Base-by-base conservation (phyloP, 1,140 invertebrate species). In the Scaptodrosophila lebanonensis region DNA sequence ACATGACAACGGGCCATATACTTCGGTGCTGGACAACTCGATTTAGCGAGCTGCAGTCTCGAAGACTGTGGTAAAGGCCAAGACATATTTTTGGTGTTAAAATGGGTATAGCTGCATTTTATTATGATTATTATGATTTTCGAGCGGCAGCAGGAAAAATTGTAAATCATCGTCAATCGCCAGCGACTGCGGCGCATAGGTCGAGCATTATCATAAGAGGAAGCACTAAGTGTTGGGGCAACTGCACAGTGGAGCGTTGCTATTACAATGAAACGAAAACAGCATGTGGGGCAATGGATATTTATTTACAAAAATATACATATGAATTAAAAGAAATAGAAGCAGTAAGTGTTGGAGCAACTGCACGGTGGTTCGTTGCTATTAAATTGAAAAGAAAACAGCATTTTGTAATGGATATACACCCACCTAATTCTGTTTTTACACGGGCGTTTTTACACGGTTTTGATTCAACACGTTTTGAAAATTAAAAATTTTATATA, bases 101-200 rank as follows among this genome's bases (percentile, higher is more conserved):
- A 82, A 82, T 82, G 75, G 57, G 79, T 69, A 82, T 82, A 82
- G 75, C 75, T 70, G 75, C 69, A 66, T 82, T 82, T 82, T 82
- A 82, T 82, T 82, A 82, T 82, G 75, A 82, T 82, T 82, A 82
- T 82, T 82, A 82, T 79, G 73, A 79, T 73, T 82, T 68, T 79
- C 59, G 51, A 66, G 75, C 69, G 75, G 65, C 68, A 56, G 70
- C 60, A 52, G 54, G 68, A 66, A 60, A 79, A 66, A 69, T 61
- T 82, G 66, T 66, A 82, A 82, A 82, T 75, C 75, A 82, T 82
- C 59, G 56, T 73, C 61, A n/a, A n/a, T n/a, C 35, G 35, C 2
- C 68, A 69, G 51, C 59, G 59, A 73, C 35, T 4, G 67, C 67
- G 69, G 68, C 69, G 66, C 66, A 70, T 66, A 82, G 70, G 56